These are phyloP conservation scores for Prenolepis imparis DNA, from an alignment of 2,888 invertebrate genomes.

Conservation along the genomic window DNA sequence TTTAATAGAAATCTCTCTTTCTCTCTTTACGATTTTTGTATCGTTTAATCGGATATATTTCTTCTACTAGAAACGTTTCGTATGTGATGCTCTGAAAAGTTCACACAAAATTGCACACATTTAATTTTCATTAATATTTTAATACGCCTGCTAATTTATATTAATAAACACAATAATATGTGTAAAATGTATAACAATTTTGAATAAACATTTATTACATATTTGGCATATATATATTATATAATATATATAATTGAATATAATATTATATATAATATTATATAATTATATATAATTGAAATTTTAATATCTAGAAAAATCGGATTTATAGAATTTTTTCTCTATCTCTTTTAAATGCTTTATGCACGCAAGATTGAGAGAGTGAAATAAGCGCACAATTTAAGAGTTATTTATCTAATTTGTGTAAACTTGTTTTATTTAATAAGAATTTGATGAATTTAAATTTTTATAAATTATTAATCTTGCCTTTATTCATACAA, in stretches of 20 bases:
- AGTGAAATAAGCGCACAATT: background rate
- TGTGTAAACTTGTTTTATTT: background rate
- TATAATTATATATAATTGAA: background rate
- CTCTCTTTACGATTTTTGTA: background rate
- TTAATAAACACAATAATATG: background rate
- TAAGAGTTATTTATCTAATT: background rate
- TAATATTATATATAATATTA: too few relatives aligned
- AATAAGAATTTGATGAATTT: background rate
- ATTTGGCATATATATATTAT: background rate
- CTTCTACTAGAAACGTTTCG: background rate
- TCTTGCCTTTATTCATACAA: background rate
- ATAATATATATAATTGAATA: too few relatives aligned
- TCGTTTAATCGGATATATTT: background rate
- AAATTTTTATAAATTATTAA: background rate
- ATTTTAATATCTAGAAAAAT: background rate
- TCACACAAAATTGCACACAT: background rate
- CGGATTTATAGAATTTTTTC: background rate
- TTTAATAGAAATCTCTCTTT: background rate
- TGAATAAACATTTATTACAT: background rate
- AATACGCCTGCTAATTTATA: background rate
- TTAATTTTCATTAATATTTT: slow-evolving; percentile 12
- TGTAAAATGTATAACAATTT: background rate
- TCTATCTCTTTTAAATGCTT: background rate
- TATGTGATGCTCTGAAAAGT: background rate
- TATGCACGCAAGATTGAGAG: background rate